Percentiles rank a stretch among this genome's conserved stretches.
phyloP scores from a whole-genome alignment of 2,113 vertebrate genomes.

The Geococcyx californianus region DNA sequence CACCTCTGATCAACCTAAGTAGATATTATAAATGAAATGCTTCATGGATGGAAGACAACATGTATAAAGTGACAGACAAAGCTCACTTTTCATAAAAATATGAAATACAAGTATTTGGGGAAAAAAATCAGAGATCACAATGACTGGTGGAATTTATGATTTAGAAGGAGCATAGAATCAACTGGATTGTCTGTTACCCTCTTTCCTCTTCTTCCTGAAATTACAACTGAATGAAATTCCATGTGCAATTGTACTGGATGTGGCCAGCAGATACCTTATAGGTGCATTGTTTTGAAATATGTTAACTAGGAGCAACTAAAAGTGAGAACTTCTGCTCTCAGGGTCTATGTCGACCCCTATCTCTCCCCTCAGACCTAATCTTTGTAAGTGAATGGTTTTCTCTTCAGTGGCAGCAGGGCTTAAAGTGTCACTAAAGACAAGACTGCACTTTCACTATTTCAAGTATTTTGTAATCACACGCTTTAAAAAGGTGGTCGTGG shows the following conservation, averaged over 20 bases:
- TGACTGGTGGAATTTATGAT: neutral
- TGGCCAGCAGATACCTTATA: neutral
- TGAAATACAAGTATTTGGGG: neutral
- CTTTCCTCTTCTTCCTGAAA: neutral
- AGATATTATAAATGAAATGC: neutral
- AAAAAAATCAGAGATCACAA: neutral
- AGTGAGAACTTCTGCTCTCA: neutral
- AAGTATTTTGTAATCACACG: neutral
- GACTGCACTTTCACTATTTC: neutral
- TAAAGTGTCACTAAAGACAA: neutral
- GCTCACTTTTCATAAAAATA: neutral
- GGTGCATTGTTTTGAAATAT: neutral
- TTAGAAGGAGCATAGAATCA: neutral
- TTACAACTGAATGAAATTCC: conserved; percentile 19
- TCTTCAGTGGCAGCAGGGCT: neutral
- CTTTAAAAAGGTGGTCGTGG: neutral
- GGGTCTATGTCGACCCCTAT: neutral
- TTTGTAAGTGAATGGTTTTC: neutral
- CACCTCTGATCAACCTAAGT: neutral
- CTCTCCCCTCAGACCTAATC: neutral
- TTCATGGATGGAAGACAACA: neutral
- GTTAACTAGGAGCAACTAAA: neutral
- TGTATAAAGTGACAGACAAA: neutral
- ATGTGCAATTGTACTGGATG: neutral
- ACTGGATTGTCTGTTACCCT: neutral